These are phyloP conservation scores for Calyptomena viridis DNA, from an alignment of 2,113 vertebrate genomes.

Conservation along the genomic window DNA sequence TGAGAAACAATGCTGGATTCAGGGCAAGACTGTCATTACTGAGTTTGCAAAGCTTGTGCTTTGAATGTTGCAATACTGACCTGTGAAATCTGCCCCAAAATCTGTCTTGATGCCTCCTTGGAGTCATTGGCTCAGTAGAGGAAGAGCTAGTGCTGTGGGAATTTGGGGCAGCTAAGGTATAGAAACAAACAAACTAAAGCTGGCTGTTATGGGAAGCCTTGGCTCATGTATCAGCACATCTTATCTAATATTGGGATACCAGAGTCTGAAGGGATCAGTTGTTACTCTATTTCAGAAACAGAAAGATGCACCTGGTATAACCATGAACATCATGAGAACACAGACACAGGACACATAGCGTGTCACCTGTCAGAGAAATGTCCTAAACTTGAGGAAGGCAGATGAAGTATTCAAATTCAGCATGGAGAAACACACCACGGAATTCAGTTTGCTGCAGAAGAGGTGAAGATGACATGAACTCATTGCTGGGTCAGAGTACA, in stretches of 20 bases:
- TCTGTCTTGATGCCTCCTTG: neutral
- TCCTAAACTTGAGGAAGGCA: neutral
- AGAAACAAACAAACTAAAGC: neutral
- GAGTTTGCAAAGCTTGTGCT: neutral
- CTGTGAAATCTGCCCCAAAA: neutral
- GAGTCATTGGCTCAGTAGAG: too few species aligned
- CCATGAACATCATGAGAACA: neutral
- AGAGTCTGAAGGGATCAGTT: neutral
- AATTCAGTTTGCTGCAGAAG: neutral
- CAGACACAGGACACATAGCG: neutral
- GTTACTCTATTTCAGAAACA: neutral
- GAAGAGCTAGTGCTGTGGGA: neutral
- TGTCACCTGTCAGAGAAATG: neutral
- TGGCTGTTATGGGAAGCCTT: neutral
- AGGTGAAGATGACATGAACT: neutral
- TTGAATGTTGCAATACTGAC: neutral
- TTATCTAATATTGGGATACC: neutral
- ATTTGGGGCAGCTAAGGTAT: neutral
- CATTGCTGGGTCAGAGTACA: neutral
- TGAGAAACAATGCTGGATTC: neutral
- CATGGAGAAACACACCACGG: neutral
- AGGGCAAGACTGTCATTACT: neutral
- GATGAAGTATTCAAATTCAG: neutral
- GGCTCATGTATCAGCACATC: neutral
- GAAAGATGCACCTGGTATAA: neutral